A percentile compares a stretch with the other conserved stretches of the same genome.
Conservation (phyloP, 2,888 invertebrate species). For the Drosophila helvetica region DNA sequence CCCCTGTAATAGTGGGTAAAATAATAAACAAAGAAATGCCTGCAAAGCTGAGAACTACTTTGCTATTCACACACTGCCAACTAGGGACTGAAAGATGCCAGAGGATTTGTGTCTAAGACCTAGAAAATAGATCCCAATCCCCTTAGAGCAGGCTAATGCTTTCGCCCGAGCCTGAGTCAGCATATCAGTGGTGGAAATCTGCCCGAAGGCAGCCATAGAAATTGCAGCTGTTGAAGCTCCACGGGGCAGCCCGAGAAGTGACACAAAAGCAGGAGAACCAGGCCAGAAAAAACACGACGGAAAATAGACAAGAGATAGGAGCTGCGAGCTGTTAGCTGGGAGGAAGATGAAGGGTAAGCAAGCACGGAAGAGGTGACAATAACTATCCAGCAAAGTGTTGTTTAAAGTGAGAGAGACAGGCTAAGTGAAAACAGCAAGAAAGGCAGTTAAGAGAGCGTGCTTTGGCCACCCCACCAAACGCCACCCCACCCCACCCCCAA, state of each 20-base stretch:
- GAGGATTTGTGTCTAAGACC: slow-evolving; percentile 18
- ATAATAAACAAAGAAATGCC: background rate
- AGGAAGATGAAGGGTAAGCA: slow-evolving; percentile 32
- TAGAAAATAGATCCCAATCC: slow-evolving; percentile 29
- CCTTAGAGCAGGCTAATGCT: slow-evolving; percentile 28
- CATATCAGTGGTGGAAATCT: slow-evolving; percentile 49
- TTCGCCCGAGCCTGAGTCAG: slow-evolving; percentile 27
- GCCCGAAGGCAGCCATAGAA: slow-evolving; percentile 54
- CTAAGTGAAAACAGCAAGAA: slow-evolving; percentile 41
- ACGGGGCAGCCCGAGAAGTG: slow-evolving; percentile 53
- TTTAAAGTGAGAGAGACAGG: slow-evolving; percentile 14
- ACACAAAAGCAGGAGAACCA: slow-evolving; percentile 66
- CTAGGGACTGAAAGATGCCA: slow-evolving; percentile 4
- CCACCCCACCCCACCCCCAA: too few species aligned
- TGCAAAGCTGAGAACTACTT: background rate
- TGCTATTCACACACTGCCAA: background rate
- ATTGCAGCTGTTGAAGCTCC: slow-evolving; percentile 44
- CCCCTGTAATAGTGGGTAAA: too few species aligned
- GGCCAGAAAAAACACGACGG: slow-evolving; percentile 33
- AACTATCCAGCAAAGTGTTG: slow-evolving; percentile 42
- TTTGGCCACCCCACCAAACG: background rate
- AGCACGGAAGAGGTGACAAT: slow-evolving; percentile 38
- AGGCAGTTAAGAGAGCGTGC: slow-evolving; percentile 10
- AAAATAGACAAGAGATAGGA: background rate
- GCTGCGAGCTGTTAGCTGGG: too few species aligned